phyloP scores from a whole-genome alignment of 1,140 invertebrate species.

The Trinorchestia longiramus region DNA sequence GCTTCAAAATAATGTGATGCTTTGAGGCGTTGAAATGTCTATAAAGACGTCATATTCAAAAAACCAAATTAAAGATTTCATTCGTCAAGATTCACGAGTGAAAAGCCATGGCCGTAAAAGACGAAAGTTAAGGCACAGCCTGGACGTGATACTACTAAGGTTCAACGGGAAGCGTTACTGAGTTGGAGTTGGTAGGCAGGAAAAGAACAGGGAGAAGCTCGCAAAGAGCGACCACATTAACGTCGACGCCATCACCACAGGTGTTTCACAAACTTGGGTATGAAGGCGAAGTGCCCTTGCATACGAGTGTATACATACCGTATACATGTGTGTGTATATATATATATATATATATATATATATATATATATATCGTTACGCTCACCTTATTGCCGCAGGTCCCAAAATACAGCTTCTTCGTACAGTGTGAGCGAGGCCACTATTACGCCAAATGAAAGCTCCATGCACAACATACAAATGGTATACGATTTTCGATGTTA shows the following conservation, averaged over 20 bases:
- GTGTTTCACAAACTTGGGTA: conserved; percentile 41
- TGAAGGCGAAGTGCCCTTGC: neutral
- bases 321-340: no score
- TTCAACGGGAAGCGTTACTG: neutral
- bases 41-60: neutral
- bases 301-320: neutral
- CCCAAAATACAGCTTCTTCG: neutral
- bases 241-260: neutral
- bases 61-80: neutral
- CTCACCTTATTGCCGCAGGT: neutral
- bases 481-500: neutral
- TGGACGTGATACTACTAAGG: neutral
- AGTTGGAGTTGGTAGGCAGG: neutral
- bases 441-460: no score
- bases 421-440: neutral
- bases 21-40: no score
- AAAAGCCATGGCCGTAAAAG: neutral
- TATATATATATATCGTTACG: neutral
- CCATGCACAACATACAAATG: neutral
- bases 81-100: neutral
- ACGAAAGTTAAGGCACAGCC: neutral
- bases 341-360: neutral
- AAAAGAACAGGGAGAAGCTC: conserved; percentile 14
- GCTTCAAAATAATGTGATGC: no score
- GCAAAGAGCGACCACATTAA: neutral